Evolutionary conservation across 2,113 vertebrate genomes (phyloP).

Genomic region (Cyprinus carpio): DNA sequence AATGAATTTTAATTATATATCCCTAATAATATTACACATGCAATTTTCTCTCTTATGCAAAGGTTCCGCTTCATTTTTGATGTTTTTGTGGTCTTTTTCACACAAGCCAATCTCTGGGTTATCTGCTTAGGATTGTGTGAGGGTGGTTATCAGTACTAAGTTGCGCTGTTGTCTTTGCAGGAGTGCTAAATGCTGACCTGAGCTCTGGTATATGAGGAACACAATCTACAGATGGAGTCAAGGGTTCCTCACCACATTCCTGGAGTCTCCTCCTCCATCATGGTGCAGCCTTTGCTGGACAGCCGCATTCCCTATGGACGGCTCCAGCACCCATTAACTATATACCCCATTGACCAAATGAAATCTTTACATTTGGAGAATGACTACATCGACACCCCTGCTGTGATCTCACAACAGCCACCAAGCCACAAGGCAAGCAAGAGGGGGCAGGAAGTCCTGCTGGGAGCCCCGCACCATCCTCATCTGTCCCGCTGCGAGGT

Average conservation of each 20-base stretch:
- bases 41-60: too few species aligned
- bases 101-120: background rate
- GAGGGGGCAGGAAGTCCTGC: conserved; percentile 71
- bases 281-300: conserved; percentile 91
- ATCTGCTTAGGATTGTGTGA: background rate
- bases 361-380: conserved; percentile 92
- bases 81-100: background rate
- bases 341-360: conserved; percentile 96
- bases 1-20: background rate
- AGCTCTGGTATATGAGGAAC: conserved; percentile 63
- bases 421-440: conserved; percentile 77
- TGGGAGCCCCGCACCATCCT: conserved; percentile 69
- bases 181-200: conserved; percentile 77
- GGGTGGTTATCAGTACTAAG: conserved; percentile 1
- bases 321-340: conserved; percentile 88
- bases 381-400: conserved; percentile 94
- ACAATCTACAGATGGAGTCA: conserved; percentile 87
- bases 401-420: conserved; percentile 77
- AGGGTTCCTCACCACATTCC: conserved; percentile 89
- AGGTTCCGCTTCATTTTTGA: background rate
- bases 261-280: conserved; percentile 83
- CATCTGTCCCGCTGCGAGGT: conserved; percentile 62
- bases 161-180: conserved; percentile 72
- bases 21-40: background rate
- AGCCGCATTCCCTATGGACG: conserved; percentile 84